phyloP scores from a whole-genome alignment of 2,888 invertebrate species.

The Folsomia manolachei region DNA sequence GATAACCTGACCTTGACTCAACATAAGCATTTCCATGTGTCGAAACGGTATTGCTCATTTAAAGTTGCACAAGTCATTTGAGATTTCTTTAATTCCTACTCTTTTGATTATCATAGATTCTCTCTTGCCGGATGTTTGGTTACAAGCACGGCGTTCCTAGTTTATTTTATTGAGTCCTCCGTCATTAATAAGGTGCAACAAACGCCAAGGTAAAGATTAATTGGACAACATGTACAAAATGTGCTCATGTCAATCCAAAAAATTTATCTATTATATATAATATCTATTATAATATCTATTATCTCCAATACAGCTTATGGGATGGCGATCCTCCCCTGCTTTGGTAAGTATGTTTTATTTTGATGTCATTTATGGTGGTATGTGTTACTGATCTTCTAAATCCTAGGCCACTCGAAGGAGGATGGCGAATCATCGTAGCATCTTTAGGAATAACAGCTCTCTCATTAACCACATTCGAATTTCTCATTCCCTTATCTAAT shows the following conservation, averaged over 20 bases:
- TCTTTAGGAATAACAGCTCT: constrained; percentile 46
- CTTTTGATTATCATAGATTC: no score
- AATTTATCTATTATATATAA: constrained; percentile 9
- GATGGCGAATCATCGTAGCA: constrained; percentile 47
- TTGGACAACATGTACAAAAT: no score
- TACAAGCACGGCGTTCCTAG: constrained; percentile 38
- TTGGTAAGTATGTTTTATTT: no score
- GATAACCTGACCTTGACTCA: constrained; percentile 47
- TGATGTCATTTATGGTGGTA: no score
- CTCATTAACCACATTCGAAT: constrained; percentile 48
- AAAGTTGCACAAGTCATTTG: no score
- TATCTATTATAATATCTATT: no score
- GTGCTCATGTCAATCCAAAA: no score
- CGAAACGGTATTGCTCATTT: no score
- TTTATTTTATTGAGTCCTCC: constrained; percentile 48
- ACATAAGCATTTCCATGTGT: constrained; percentile 49
- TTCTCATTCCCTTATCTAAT: constrained; percentile 44
- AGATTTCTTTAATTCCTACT: no score
- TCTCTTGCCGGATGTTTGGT: constrained; percentile 48
- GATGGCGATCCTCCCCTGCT: constrained; percentile 49
- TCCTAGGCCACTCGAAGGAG: constrained; percentile 48
- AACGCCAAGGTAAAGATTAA: constrained; percentile 37
- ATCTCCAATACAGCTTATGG: constrained; percentile 42
- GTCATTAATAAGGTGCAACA: constrained; percentile 48
- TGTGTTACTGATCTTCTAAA: no score